These are phyloP conservation scores for Eupeodes luniger DNA, from an alignment of 2,888 invertebrate genomes.

Conservation along the genomic window DNA sequence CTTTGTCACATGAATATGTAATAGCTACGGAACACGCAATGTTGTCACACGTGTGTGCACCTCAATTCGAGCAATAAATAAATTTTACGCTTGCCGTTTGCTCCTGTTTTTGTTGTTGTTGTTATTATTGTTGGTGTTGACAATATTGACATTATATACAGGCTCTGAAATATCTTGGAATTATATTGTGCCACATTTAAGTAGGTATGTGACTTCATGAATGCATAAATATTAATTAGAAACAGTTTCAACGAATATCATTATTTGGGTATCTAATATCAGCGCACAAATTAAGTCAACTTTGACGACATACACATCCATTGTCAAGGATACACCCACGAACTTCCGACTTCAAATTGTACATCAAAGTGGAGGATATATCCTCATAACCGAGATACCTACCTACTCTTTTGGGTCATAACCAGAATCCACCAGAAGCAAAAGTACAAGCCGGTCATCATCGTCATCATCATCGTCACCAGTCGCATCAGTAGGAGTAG, in stretches of 20 bases:
- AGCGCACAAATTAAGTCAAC: neutral
- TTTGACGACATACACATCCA: neutral
- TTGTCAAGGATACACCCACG: slow-evolving; percentile 52
- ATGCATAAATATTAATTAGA: slow-evolving; percentile 66
- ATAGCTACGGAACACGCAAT: slow-evolving; percentile 55
- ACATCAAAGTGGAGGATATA: slow-evolving; percentile 64
- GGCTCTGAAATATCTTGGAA: neutral
- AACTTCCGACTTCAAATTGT: slow-evolving; percentile 44
- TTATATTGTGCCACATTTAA: slow-evolving; percentile 48
- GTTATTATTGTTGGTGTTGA: neutral
- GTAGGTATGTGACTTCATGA: slow-evolving; percentile 39
- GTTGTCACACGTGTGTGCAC: slow-evolving; percentile 45
- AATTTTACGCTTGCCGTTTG: slow-evolving; percentile 34
- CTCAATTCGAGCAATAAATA: slow-evolving; percentile 48
- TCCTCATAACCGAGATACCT: slow-evolving; percentile 60
- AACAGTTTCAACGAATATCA: slow-evolving; percentile 30
- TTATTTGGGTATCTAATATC: neutral
- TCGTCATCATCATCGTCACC: slow-evolving; percentile 24
- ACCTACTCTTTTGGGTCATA: slow-evolving; percentile 15
- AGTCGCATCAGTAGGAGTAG: slow-evolving; percentile 26
- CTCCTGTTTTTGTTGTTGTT: neutral
- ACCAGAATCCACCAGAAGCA: neutral
- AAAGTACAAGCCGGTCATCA: slow-evolving; percentile 26
- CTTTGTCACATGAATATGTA: slow-evolving; percentile 56
- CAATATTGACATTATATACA: slow-evolving; percentile 33